Evolutionary conservation across 2,797 vertebrate species (phyloP).

Genomic region (Cetoscarus ocellatus): DNA sequence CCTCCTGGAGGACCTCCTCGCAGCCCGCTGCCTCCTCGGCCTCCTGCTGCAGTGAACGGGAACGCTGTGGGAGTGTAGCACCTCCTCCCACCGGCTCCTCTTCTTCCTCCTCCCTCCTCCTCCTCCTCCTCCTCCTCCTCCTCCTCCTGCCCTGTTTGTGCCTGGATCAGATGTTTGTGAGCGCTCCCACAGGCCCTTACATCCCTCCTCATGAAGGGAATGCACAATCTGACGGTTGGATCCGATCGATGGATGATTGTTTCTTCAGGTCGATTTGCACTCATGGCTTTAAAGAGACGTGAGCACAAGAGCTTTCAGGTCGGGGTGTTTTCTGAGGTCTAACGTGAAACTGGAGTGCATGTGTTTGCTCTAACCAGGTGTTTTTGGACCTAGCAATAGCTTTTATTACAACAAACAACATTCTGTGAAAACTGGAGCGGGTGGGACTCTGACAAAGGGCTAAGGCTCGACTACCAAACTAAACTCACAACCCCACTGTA

Average conservation of each 20-base stretch:
- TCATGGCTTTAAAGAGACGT: constrained; percentile 2
- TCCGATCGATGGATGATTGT: constrained; percentile 59
- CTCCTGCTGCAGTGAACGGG: constrained; percentile 79
- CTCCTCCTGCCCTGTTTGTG: constrained; percentile 48
- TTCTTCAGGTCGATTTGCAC: constrained; percentile 17
- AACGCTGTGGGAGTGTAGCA: constrained; percentile 77
- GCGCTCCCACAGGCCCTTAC: constrained; percentile 13
- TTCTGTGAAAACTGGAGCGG: constrained; percentile 38
- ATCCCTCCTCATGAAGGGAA: constrained; percentile 49
- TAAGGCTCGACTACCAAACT: constrained; percentile 47
- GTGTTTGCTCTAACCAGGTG: constrained; percentile 45
- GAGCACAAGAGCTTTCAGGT: constrained; percentile 28
- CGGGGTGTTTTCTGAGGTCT: not conserved
- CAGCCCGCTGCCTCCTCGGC: constrained; percentile 55
- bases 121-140: not conserved
- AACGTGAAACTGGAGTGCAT: constrained; percentile 46
- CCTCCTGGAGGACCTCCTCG: constrained; percentile 48
- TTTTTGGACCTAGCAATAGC: constrained; percentile 56
- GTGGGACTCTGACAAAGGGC: constrained; percentile 58
- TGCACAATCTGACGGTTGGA: constrained; percentile 57
- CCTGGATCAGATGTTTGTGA: constrained; percentile 55
- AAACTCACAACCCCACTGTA: constrained; percentile 31
- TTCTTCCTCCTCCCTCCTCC: not conserved
- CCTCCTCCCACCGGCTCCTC: not conserved
- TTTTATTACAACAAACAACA: constrained; percentile 41